phyloP scores from a whole-genome alignment of 2,113 vertebrate genomes.

The Polypterus bichir region DNA sequence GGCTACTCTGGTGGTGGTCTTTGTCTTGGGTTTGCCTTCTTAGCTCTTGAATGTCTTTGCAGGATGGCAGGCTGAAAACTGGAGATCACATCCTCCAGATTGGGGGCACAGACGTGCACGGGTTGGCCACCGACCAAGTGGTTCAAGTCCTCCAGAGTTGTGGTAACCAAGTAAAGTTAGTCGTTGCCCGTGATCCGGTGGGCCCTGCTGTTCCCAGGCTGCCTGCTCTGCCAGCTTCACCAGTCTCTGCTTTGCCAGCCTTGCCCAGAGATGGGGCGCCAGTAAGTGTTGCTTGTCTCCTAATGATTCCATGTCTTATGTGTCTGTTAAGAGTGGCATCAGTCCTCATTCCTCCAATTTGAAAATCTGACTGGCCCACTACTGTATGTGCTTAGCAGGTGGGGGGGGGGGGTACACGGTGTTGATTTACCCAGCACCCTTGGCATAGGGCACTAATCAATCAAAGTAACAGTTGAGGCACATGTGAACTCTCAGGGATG shows the following conservation, averaged over 20 bases:
- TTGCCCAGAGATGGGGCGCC: constrained; percentile 8
- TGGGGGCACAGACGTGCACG: constrained; percentile 68
- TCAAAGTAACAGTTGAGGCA: no score
- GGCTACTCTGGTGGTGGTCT: no score
- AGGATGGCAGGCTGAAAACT: constrained; percentile 82
- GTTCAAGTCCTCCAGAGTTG: constrained; percentile 82
- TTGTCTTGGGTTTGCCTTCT: no score
- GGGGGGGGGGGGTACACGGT: no score
- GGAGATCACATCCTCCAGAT: constrained; percentile 91
- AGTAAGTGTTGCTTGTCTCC: not conserved
- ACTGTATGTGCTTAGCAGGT: no score
- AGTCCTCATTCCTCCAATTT: no score
- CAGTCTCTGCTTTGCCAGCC: constrained; percentile 44
- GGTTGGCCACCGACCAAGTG: constrained; percentile 83
- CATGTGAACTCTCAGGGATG: no score
- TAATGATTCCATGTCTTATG: no score
- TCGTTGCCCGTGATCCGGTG: constrained; percentile 66
- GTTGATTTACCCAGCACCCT: no score
- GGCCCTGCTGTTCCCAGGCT: constrained; percentile 40
- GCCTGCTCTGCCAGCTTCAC: constrained; percentile 49
- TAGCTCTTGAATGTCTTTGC: constrained; percentile 7
- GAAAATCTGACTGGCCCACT: no score
- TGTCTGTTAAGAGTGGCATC: no score
- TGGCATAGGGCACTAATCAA: no score
- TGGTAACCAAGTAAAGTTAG: constrained; percentile 72